Evolutionary conservation across 2,888 invertebrate genomes (phyloP), one percentile per base, ranked within the genome.

Genomic region (Imbricaverruca yamaguchii): DNA sequence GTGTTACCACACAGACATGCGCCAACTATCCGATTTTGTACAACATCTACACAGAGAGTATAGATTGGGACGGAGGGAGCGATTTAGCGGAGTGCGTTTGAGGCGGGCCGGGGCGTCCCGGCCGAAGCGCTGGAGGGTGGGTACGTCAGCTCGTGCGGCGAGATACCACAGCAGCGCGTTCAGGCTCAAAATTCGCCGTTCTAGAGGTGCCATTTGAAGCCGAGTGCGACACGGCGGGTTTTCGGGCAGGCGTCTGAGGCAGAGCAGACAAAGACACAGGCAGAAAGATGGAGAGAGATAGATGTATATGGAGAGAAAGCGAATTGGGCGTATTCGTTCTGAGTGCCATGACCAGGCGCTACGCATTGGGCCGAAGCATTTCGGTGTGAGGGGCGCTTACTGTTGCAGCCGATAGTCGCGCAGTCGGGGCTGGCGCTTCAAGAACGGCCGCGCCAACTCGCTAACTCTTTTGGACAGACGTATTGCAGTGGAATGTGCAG

Each of bases 251-350:
- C 9, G 39, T 15, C 12, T 18, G 61, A 13, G 39, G 78, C 74
- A 2, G 25, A 39, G 74, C 39, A 39, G 4, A 39, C 39, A 39
- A 1, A 39, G 39, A 39, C 39, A 39, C 39, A 74, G 74, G 18
- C 1, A 74, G 74, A 39, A 25, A 74, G 74, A 74, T 11, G 13
- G 74, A 74, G 74, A 74, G 74, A 74, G 21, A 74, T 11, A 74
- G 74, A 39, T 74, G 7, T 3, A 74, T 25, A 74, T 3, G 6
- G 53, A 39, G 74, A 15, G 53, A 18, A 11, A 74, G 18, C 15
- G 80, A n/a, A 39, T 69, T 74, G 80, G 80, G 80, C 59, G 61
- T 61, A 80, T 80, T 59, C 18, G 80, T 25, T 59, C 59, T 9
- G 61, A 39, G 61, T 59, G 80, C 59, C 59, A 80, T 80, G 80